Conservation (phyloP, 2,113 vertebrate species). For the Narcine bancroftii region DNA sequence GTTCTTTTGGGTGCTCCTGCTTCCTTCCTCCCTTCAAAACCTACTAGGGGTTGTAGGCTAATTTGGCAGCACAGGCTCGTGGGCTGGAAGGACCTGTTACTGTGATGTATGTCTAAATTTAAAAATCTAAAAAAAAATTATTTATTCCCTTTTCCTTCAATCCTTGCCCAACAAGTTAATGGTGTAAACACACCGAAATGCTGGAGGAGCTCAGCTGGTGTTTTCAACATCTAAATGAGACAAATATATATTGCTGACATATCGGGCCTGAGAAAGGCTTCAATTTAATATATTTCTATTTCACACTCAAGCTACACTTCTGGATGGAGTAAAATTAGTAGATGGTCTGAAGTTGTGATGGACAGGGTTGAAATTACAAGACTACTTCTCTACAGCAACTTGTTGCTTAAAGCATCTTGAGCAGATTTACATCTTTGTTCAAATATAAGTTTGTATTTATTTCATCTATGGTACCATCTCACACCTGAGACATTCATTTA, state of each 20-base stretch:
- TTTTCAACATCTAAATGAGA: too few relatives aligned
- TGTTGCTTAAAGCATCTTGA: not conserved
- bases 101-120: too few relatives aligned
- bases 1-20: too few relatives aligned
- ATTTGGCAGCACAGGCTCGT: too few relatives aligned
- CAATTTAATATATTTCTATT: not conserved
- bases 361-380: not conserved
- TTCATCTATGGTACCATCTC: not conserved
- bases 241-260: too few relatives aligned
- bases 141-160: not conserved
- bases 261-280: too few relatives aligned
- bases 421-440: not conserved
- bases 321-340: not conserved
- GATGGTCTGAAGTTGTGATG: not conserved
- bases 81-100: too few relatives aligned
- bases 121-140: too few relatives aligned
- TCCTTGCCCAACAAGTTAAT: not conserved
- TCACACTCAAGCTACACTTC: not conserved
- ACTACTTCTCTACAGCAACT: not conserved
- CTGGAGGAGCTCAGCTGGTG: too few relatives aligned
- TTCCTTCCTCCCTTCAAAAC: too few relatives aligned
- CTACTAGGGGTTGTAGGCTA: too few relatives aligned
- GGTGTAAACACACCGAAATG: too few relatives aligned
- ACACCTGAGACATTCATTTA: not conserved
- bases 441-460: not conserved